phyloP scores from a whole-genome alignment of 2,888 invertebrate species.

The Rhogogaster chlorosoma region DNA sequence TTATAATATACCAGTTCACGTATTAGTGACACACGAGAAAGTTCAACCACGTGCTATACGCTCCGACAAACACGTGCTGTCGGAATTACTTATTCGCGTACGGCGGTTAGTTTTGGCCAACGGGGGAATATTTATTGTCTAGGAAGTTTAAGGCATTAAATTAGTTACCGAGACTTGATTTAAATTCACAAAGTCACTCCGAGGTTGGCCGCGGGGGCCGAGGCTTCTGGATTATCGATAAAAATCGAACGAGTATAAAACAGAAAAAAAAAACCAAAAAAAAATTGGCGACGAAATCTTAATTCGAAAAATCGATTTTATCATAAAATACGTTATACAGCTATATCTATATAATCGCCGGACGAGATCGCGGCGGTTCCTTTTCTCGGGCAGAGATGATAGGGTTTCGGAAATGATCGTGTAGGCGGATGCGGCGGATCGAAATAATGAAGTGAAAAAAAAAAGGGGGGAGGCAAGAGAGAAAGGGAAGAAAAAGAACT shows the following conservation, averaged over 20 bases:
- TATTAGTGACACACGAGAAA: constrained; percentile 48
- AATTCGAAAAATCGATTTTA: not conserved
- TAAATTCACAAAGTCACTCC: not conserved
- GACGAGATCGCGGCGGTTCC: not conserved
- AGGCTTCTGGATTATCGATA: not conserved
- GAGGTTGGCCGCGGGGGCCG: not conserved
- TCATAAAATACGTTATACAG: not conserved
- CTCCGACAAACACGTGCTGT: constrained; percentile 38
- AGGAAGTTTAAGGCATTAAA: constrained; percentile 22
- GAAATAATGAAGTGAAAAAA: not conserved
- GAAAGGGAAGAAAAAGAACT: not conserved
- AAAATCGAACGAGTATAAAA: not conserved
- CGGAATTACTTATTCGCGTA: constrained; percentile 65
- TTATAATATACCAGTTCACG: constrained; percentile 32
- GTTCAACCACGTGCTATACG: constrained; percentile 46
- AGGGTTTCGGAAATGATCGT: constrained; percentile 4
- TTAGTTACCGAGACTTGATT: constrained; percentile 29
- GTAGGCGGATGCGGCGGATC: constrained; percentile 4
- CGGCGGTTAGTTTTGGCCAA: constrained; percentile 60
- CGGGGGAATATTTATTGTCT: constrained; percentile 60
- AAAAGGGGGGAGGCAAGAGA: not conserved
- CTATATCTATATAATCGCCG: not conserved
- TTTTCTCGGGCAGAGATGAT: not conserved
- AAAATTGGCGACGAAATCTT: not conserved
- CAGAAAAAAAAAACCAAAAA: not conserved